Conservation (phyloP, 1,140 invertebrate genomes). For the Lasioglossum baleicum region DNA sequence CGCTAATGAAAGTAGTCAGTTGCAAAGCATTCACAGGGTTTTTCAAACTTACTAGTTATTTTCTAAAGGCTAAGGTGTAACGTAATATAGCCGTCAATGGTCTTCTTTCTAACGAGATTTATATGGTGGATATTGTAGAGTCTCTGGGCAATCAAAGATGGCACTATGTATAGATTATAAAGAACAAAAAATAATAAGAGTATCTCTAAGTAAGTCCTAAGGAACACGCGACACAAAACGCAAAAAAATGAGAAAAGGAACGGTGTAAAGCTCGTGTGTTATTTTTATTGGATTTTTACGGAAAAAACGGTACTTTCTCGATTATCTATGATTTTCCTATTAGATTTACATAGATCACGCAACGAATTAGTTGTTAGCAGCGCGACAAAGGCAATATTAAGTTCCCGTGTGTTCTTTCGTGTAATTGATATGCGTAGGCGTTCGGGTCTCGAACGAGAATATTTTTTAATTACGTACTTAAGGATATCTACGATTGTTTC, state of each 20-base stretch:
- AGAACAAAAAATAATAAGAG: conserved; percentile 14
- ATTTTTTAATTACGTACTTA: conserved; percentile 50
- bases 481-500: conserved; percentile 31
- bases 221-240: conserved; percentile 12
- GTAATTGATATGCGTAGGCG: conserved; percentile 18
- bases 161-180: conserved; percentile 58
- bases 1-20: conserved; percentile 61
- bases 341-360: conserved; percentile 42
- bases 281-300: conserved; percentile 44
- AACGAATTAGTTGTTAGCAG: conserved; percentile 45
- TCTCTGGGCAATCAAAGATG: conserved; percentile 63
- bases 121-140: conserved; percentile 50
- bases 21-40: conserved; percentile 67
- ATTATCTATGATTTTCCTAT: conserved; percentile 39
- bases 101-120: conserved; percentile 59
- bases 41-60: conserved; percentile 61
- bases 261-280: conserved; percentile 42
- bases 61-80: conserved; percentile 61
- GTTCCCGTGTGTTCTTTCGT: neutral
- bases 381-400: conserved; percentile 5
- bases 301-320: neutral
- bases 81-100: conserved; percentile 59
- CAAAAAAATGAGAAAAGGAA: no score
- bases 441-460: conserved; percentile 5
- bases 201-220: conserved; percentile 53